These are phyloP conservation scores for Chrysolina oricalcia DNA, from an alignment of 2,888 invertebrate species.

Conservation along the genomic window DNA sequence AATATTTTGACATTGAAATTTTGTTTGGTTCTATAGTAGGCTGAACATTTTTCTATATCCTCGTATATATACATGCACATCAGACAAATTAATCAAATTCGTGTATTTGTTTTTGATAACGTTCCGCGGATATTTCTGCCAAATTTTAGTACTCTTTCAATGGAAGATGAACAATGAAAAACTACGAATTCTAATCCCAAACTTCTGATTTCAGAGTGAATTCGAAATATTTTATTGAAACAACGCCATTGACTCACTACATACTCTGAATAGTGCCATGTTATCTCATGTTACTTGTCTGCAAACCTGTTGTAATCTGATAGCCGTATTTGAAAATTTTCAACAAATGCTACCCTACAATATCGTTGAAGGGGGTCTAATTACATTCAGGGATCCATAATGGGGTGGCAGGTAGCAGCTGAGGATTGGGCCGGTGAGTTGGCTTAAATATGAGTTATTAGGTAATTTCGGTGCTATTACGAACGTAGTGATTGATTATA, in stretches of 20 bases:
- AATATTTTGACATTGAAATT: no score
- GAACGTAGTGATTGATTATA: not conserved
- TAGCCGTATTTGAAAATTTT: not conserved
- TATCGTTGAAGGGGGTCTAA: not conserved
- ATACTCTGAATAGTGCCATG: not conserved
- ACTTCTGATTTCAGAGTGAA: no score
- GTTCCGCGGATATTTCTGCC: no score
- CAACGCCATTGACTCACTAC: not conserved
- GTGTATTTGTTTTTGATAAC: no score
- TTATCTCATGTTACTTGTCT: not conserved
- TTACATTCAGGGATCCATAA: not conserved
- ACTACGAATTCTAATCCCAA: no score
- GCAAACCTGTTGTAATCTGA: not conserved
- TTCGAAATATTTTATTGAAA: no score
- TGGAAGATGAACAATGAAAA: no score
- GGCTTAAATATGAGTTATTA: conserved; percentile 16
- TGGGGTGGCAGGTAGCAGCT: not conserved
- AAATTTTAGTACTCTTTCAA: no score
- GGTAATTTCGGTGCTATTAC: not conserved
- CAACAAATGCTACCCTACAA: not conserved
- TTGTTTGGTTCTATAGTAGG: no score
- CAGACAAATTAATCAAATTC: no score
- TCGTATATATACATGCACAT: no score
- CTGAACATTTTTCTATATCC: no score
- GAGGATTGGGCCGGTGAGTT: not conserved